Base-by-base conservation (phyloP, 2,797 vertebrate genomes). In the Thalassophryne amazonica region DNA sequence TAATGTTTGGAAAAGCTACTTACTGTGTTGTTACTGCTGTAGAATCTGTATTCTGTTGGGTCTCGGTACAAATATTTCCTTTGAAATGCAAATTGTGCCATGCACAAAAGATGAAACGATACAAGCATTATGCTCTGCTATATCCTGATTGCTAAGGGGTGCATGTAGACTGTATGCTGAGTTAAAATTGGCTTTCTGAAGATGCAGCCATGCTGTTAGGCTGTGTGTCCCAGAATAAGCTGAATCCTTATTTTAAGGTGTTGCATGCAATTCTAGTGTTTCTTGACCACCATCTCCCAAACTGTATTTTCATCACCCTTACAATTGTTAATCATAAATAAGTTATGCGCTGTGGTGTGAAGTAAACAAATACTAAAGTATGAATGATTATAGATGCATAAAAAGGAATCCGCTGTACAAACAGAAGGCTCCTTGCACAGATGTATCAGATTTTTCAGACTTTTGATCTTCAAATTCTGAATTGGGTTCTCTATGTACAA, bases 61-160 rank as follows among this genome's bases (percentile, higher is more conserved):
- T 81, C 73, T 73, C 33, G 72, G 75, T 62, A 75, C 75, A 78
- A 58, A 72, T 49, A 73, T 69, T 42, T 47, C 50, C 36, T 80
- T 78, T 80, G 70, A 83, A 75, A 80, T 86, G 72, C 58, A 80
- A 80, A 80, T 76, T 1, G 7, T 2, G 22, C 12, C 25, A 20
- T 53, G 50, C 33, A 41, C 52, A 49, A 73, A 60, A 65, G 56
- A 59, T 53, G 40, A 19, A 30, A 45, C 39, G 30, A 28, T 38
- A 13, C 9, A 15, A 33, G 38, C 43, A 31, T 3, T 48, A 42
- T 61, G 37, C 43, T 38, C 27, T 45, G 23, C 33, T 24, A 5
- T 23, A 36, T 30, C 49, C 9, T 12, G 42, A 52, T 32, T 36
- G 21, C 58, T 16, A 36, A 20, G 37, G 42, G 51, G 16, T 33